Percentiles rank a stretch among this genome's conserved stretches.
phyloP scores from a whole-genome alignment of 2,888 invertebrate genomes.

The Lasioglossum marginatum region DNA sequence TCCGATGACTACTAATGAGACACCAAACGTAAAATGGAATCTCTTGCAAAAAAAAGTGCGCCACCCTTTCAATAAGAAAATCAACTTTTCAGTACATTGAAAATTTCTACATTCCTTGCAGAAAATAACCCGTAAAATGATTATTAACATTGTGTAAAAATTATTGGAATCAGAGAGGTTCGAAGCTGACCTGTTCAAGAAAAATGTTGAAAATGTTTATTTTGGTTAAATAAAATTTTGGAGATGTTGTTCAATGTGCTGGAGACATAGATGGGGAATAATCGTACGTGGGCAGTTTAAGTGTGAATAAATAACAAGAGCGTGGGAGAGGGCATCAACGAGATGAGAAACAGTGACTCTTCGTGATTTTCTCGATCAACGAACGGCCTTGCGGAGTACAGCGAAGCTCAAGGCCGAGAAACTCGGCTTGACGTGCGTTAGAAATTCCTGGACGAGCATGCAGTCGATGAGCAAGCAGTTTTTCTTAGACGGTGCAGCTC shows the following conservation, averaged over 20 bases:
- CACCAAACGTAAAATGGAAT: not conserved
- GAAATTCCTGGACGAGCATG: constrained; percentile 35
- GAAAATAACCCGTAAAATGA: not conserved
- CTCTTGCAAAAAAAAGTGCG: not conserved
- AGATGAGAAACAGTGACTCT: constrained; percentile 29
- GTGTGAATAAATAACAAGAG: constrained; percentile 4
- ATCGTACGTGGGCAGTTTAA: not conserved
- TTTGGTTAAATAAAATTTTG: not conserved
- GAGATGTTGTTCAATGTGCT: not conserved
- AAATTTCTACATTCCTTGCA: not conserved
- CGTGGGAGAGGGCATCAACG: constrained; percentile 6
- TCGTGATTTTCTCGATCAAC: constrained; percentile 57
- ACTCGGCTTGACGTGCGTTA: constrained; percentile 55
- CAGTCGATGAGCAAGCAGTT: not conserved
- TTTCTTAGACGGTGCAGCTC: not conserved
- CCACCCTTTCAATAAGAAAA: not conserved
- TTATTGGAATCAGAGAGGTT: not conserved
- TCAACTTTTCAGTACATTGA: not conserved
- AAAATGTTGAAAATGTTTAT: not conserved
- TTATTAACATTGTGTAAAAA: not conserved
- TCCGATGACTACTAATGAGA: constrained; percentile 56
- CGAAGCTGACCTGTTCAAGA: not conserved
- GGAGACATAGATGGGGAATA: not conserved
- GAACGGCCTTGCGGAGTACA: constrained; percentile 64
- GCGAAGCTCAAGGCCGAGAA: constrained; percentile 40